Percentiles rank a stretch among this genome's conserved stretches.
Evolutionary conservation across 2,113 vertebrate genomes (phyloP).

Genomic region (Tursiops truncatus): DNA sequence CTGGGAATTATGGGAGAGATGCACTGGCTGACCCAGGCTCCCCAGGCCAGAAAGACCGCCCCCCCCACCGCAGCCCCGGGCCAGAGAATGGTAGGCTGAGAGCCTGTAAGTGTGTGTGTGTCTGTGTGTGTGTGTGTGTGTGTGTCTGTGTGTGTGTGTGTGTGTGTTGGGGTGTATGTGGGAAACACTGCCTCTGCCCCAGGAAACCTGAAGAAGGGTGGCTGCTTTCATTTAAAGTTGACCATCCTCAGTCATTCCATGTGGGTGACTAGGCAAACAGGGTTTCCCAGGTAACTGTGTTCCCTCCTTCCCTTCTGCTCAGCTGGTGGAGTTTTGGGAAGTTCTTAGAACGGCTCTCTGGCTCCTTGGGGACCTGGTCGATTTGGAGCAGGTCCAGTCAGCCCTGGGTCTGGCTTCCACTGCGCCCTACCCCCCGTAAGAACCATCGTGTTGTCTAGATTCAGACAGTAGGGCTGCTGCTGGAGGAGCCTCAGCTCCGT

Average conservation of each 20-base stretch:
- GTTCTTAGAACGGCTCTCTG: background rate
- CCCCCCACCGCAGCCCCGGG: accelerated
- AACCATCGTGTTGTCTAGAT: background rate
- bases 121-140: too few relatives aligned
- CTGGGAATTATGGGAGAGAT: background rate
- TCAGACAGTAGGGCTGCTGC: background rate
- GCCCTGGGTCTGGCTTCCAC: background rate
- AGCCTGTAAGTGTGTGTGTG: background rate
- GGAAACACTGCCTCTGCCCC: background rate
- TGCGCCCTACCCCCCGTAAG: background rate
- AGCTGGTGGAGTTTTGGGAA: background rate
- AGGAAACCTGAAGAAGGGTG: background rate
- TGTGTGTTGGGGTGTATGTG: too few relatives aligned
- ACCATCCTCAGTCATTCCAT: background rate
- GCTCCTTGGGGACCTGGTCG: background rate
- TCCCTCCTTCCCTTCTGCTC: background rate
- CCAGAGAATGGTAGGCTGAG: background rate
- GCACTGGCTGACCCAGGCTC: background rate
- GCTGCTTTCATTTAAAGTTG: background rate
- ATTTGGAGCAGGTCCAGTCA: background rate
- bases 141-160: too few relatives aligned
- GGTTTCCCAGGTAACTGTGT: background rate
- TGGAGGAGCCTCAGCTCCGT: background rate
- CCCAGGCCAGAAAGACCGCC: background rate
- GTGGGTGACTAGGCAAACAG: background rate